Conservation (phyloP, 1,140 invertebrate species). For the Bacillus rossius region DNA sequence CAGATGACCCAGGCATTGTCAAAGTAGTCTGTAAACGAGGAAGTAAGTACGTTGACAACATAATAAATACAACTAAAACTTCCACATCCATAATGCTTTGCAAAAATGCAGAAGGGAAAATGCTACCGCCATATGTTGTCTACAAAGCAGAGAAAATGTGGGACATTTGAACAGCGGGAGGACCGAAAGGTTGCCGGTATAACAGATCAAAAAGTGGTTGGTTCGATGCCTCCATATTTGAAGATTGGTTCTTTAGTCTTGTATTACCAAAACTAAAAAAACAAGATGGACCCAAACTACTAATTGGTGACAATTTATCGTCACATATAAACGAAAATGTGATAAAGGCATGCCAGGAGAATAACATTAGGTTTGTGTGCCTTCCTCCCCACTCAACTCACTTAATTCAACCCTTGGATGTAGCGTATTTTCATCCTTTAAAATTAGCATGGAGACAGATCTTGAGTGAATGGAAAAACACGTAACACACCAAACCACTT, state of each 20-base stretch:
- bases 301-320: not conserved
- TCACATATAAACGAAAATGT: too few relatives aligned
- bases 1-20: conserved; percentile 49
- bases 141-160: not conserved
- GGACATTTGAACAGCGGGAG: not conserved
- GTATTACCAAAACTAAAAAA: conserved; percentile 1
- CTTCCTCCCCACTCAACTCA: too few relatives aligned
- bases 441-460: too few relatives aligned
- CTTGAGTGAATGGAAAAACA: too few relatives aligned
- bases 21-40: conserved; percentile 18
- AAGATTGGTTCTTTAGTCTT: conserved; percentile 1
- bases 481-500: too few relatives aligned
- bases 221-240: not conserved
- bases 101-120: conserved; percentile 16
- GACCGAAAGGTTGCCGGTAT: not conserved
- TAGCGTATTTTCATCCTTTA: too few relatives aligned
- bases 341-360: too few relatives aligned
- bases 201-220: conserved; percentile 6
- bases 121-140: not conserved
- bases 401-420: too few relatives aligned
- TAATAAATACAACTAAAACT: conserved; percentile 24
- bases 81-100: conserved; percentile 22
- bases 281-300: not conserved
- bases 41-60: not conserved
- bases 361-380: too few relatives aligned